Evolutionary conservation across 1,140 invertebrate species (phyloP).

Genomic region (Adelges cooleyi): DNA sequence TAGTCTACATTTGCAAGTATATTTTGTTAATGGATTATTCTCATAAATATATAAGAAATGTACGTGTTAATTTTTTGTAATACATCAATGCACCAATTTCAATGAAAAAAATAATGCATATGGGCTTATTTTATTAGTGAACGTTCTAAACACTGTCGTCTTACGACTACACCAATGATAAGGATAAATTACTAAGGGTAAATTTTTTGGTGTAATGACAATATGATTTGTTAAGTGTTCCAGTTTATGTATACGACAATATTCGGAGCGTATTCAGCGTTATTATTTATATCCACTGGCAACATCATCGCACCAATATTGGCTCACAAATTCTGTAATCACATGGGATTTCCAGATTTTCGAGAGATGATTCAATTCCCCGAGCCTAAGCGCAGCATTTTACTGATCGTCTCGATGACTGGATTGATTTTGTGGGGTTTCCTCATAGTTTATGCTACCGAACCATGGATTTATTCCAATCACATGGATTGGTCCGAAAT

Average conservation of each 20-base stretch:
- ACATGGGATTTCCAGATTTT: conserved; percentile 90
- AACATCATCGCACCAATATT: conserved; percentile 79
- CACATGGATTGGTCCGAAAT: conserved; percentile 44
- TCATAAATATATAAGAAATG: too few relatives aligned
- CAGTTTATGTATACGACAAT: conserved; percentile 84
- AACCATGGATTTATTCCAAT: conserved; percentile 64
- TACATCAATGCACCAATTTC: too few relatives aligned
- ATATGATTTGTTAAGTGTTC: conserved; percentile 50
- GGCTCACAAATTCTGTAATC: conserved; percentile 88
- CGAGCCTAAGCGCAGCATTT: conserved; percentile 47
- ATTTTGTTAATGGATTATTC: too few relatives aligned
- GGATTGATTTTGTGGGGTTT: conserved; percentile 68
- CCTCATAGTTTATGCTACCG: conserved; percentile 64
- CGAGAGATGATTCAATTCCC: conserved; percentile 59
- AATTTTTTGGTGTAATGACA: not conserved
- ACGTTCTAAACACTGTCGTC: not conserved
- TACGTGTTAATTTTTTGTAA: too few relatives aligned
- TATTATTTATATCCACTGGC: conserved; percentile 70
- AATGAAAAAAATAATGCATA: too few relatives aligned
- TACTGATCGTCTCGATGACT: conserved; percentile 57
- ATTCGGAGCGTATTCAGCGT: conserved; percentile 88
- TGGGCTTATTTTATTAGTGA: not conserved
- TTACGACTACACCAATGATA: not conserved
- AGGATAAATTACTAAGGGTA: too few relatives aligned
- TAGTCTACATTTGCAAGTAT: too few relatives aligned